Evolutionary conservation across 2,113 vertebrate genomes (phyloP), one percentile per base, ranked within the genome.

Genomic region (Elephas maximus): DNA sequence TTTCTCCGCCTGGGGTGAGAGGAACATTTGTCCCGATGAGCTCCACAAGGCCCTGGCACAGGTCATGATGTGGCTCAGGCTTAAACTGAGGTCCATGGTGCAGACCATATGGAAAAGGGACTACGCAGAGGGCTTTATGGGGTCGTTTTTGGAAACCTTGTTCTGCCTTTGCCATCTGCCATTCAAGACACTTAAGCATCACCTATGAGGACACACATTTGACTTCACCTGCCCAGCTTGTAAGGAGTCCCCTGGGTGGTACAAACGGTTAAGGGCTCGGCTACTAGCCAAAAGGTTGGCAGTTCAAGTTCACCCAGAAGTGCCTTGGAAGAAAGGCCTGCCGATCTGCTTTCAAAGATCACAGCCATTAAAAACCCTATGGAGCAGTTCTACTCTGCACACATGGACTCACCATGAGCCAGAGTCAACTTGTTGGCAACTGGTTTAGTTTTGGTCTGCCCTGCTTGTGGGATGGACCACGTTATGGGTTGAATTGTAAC

Each of bases 151-250:
- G 9, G 4, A 83, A 89, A 62, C 2, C 17, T 51, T n/a, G 6
- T 5, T 12, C 33, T 2, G 0, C 30, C 21, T 73, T 23, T 76
- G 71, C n/a, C 8, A 44, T 7, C 33, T 14, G 12, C 51, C 21
- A 18, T 26, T 81, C 69, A 48, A 71, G 4, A 8, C 2, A 30
- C 12, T 0, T 26, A 81, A 62, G n/a, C 18, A 12, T 17, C 8
- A 1, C 17, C 23, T 21, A 17, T 0, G 48, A 2, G 9, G 17
- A 28, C 20, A 57, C 24, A 60, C 0, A 5, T 3, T 48, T 91
- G 20, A 67, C 5, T 6, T 78, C 28, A 37, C 14, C 4, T 48
- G n/a, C 65, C 41, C 11, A 23, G 44, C 2, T 20, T 37, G 2
- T 44, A 57, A 57, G 8, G 73, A 41, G 17, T 37, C 15, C 73